Evolutionary conservation across 2,888 invertebrate species (phyloP), one percentile per base, ranked within the genome.

Genomic region (Melangyna quadrimaculata): DNA sequence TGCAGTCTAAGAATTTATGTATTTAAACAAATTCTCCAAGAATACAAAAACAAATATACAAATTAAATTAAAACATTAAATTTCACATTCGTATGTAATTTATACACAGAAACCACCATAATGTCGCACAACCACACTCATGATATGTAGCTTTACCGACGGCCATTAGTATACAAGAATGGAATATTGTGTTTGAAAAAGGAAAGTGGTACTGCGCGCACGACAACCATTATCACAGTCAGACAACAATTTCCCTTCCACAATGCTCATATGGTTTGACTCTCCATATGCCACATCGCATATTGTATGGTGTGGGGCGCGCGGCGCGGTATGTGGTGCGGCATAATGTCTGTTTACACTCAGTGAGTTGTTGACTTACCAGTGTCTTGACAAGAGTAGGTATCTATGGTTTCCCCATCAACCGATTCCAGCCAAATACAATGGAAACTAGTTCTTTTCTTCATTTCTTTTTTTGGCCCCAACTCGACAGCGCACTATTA

Each of bases 201-300:
- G 79, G 78, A 79, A 77, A 79, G 81, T 83, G 83, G 75, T 74
- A 57, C 74, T 82, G 77, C 17, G 63, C 69, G 71, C 78, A 67
- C 80, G 72, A 81, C 73, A 83, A 67, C 71, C 55, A 80, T 57
- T 79, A 74, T 71, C 63, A 72, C 51, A 81, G 61, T 75, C 73
- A 71, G 75, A 79, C 80, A 75, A 77, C 84, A 84, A 84, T 84
- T 84, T 84, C 84, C 84, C 84, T 84, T 84, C 79, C 71, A 78
- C 78, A 61, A 69, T 81, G 73, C 70, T 45, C 74, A 67, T 72
- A 71, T 77, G 75, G 59, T 59, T 40, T 59, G 59, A 51, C 48
- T 67, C 53, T 27, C 67, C 70, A 74, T 78, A 83, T 57, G 78
- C 74, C 83, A 78, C 78, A 71, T 67, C 55, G 29, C 78, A 74